Conservation (phyloP, 2,113 vertebrate species). For the Rhynchomys soricoides region DNA sequence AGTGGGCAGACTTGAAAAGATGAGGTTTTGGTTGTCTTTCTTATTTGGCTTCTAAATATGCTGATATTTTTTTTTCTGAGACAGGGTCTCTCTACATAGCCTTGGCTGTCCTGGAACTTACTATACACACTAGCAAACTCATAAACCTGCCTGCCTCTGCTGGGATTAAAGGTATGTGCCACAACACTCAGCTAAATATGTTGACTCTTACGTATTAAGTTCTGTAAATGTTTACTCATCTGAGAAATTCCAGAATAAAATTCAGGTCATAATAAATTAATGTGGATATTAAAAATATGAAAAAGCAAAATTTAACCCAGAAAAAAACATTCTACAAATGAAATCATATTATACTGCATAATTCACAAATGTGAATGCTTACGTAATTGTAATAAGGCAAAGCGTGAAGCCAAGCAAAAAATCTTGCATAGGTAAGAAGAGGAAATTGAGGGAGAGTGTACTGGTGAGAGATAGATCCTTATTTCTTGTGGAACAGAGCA, state of each 20-base stretch:
- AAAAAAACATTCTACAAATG: not conserved
- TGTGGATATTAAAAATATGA: not conserved
- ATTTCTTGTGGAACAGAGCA: not conserved
- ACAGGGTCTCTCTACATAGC: not conserved
- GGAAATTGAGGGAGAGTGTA: not conserved
- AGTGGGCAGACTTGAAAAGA: not conserved
- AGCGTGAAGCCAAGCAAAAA: conserved; percentile 9
- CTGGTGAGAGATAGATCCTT: not conserved
- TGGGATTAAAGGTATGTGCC: not conserved
- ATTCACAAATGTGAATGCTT: not conserved
- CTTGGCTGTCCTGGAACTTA: not conserved
- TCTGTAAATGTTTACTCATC: conserved; percentile 15
- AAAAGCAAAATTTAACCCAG: not conserved
- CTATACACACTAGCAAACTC: not conserved
- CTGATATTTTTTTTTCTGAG: not conserved
- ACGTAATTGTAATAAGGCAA: not conserved
- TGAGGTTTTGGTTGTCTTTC: not conserved
- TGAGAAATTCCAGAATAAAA: conserved; percentile 44
- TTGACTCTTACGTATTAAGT: conserved; percentile 4
- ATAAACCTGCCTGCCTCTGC: not conserved
- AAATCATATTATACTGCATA: not conserved
- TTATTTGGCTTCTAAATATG: conserved; percentile 4
- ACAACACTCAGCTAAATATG: not conserved
- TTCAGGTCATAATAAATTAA: conserved; percentile 34
- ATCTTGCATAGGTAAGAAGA: not conserved